Evolutionary conservation across 1,140 invertebrate species (phyloP), one percentile per base, ranked within the genome.

Genomic region (Drosophila takahashii): DNA sequence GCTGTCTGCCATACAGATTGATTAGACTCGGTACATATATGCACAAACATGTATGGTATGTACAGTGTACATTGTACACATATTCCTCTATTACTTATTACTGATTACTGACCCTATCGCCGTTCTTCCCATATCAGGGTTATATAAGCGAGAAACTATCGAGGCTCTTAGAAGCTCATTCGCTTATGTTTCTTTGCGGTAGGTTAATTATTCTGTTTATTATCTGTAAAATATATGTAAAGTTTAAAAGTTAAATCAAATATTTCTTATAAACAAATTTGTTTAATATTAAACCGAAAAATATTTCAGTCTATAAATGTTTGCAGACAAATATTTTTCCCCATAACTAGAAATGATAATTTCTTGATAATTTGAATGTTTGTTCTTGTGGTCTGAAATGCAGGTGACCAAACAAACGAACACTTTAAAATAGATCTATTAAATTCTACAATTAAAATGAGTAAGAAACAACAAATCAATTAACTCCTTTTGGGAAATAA

Each of bases 1-100:
- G 51, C 34, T 66, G 73, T 65, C 13, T 61, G 64, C 22, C 45
- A 58, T 29, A 16, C 42, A 65, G 53, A 48, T 57, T 54, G 70
- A 65, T 75, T 75, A 52, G 37, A 52, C 16, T 42, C 10, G 36
- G 9, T 41, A 13, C 45, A 15, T 16, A n/a, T 32, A 32, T 22
- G 47, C 22, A 7, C 9, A 13, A 4, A 5, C 22, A 6, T 18
- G 3, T 10, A 10, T 5, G 15, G 3, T 10, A 10, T 5, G 15
- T 45, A 18, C 15, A 42, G 26, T 3, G 9, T 34, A 36, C 36
- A 37, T 37, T n/a, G 11, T 37, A 37, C 36, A 37, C 6, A 34
- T 37, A 34, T 36, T 29, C 18, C 22, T 32, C 15, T 22, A 27
- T 29, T 52, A 18, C 27, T 45, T 48, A 47, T 18, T 36, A 15